Percentiles rank a stretch among this genome's conserved stretches.
Conservation (phyloP, 92 coral and sea anemone genomes). For the Heteractis magnifica region DNA sequence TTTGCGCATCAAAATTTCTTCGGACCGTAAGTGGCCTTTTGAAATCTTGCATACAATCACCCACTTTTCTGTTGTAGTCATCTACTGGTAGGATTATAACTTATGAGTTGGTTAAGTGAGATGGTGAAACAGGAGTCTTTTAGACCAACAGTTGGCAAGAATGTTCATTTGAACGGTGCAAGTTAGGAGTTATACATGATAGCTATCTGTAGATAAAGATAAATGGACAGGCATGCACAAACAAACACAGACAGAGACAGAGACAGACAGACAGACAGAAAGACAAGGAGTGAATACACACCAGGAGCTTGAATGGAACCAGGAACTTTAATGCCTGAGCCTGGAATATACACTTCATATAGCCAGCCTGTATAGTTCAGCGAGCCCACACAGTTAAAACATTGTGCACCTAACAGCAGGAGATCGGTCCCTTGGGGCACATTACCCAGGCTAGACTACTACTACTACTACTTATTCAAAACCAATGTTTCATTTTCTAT, state of each 20-base stretch:
- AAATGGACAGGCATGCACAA: constrained; percentile 6
- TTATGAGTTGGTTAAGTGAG: background rate
- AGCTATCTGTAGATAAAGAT: background rate
- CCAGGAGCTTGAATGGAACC: constrained; percentile 98
- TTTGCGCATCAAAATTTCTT: background rate
- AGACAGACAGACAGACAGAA: constrained; percentile 22
- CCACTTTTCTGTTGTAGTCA: background rate
- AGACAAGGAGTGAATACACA: constrained; percentile 67
- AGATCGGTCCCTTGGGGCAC: constrained; percentile 31
- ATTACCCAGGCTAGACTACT: background rate
- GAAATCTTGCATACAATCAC: background rate
- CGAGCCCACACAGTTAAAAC: constrained; percentile 53
- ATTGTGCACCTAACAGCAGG: constrained; percentile 26
- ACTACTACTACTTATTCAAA: too few relatives aligned
- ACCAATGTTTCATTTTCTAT: too few relatives aligned
- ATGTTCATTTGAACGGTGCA: background rate
- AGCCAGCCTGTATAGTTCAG: constrained; percentile 91
- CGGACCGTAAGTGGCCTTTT: background rate
- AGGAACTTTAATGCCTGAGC: constrained; percentile 98
- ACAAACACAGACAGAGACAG: constrained; percentile 12
- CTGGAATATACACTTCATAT: constrained; percentile 87
- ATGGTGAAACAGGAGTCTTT: too few relatives aligned
- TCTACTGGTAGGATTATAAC: background rate
- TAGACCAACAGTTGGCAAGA: background rate
- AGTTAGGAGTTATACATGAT: constrained; percentile 1